A percentile compares a stretch with the other conserved stretches of the same genome.
These are phyloP conservation scores for Arrhamphus sclerolepis DNA, from an alignment of 2,797 vertebrate species.

Conservation along the genomic window DNA sequence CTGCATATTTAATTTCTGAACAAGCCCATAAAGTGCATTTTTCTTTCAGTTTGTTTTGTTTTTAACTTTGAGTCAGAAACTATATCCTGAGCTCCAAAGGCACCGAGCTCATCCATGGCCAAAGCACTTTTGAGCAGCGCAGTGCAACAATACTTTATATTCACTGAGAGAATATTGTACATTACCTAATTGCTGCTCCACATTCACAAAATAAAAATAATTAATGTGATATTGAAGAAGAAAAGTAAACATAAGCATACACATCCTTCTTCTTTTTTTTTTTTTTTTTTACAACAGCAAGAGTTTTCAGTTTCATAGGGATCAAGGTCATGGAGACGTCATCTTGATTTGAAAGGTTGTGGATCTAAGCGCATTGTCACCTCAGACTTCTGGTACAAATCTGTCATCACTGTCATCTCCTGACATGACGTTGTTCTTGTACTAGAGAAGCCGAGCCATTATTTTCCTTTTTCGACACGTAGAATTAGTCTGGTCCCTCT, in stretches of 20 bases:
- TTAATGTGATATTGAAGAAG: neutral
- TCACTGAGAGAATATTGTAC: too few species aligned
- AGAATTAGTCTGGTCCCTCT: too few species aligned
- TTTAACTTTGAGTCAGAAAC: constrained; percentile 43
- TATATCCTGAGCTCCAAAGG: too few species aligned
- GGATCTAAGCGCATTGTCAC: too few species aligned
- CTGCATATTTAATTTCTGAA: constrained; percentile 52
- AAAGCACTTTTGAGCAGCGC: constrained; percentile 13
- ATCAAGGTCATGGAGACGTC: too few species aligned
- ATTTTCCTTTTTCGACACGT: too few species aligned
- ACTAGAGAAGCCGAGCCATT: too few species aligned
- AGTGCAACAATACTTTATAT: constrained; percentile 6
- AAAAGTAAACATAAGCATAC: neutral
- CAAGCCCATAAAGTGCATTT: constrained; percentile 55
- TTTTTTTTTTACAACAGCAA: constrained; percentile 1
- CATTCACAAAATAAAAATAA: neutral
- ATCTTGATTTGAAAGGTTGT: neutral
- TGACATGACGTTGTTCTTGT: too few species aligned
- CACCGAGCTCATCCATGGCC: constrained; percentile 25
- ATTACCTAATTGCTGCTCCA: neutral
- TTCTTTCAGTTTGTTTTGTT: constrained; percentile 65
- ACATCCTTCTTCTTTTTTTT: too few species aligned
- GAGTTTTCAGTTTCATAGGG: neutral
- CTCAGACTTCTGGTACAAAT: too few species aligned
- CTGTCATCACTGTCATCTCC: too few species aligned